Percentiles rank a stretch among this genome's conserved stretches.
phyloP scores from a whole-genome alignment of 2,888 invertebrate genomes.

The Lobophora halterata region DNA sequence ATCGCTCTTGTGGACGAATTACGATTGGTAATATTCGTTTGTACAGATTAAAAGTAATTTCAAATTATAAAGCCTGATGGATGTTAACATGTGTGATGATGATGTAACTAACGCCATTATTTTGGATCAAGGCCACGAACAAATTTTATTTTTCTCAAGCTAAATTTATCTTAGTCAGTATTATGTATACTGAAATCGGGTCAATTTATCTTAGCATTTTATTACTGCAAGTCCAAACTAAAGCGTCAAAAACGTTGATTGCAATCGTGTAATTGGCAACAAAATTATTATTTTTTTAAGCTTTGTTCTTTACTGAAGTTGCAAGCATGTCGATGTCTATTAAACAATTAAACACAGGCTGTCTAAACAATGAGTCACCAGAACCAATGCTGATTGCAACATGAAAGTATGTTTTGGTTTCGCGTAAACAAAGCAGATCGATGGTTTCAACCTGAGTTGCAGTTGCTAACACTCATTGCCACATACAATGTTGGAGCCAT shows the following conservation, averaged over 20 bases:
- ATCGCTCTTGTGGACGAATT: constrained; percentile 10
- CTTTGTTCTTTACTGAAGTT: too few species aligned
- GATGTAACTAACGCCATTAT: constrained; percentile 18
- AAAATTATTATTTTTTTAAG: too few species aligned
- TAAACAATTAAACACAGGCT: constrained; percentile 15
- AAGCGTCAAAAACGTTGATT: too few species aligned
- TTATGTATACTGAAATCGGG: constrained; percentile 9
- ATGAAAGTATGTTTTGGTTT: constrained; percentile 31
- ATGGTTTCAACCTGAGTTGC: constrained; percentile 53
- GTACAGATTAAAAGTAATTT: too few species aligned
- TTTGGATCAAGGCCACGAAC: constrained; percentile 23
- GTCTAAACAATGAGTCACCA: constrained; percentile 26
- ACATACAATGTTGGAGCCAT: constrained; percentile 53
- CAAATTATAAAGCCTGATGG: constrained; percentile 14
- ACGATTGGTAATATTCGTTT: constrained; percentile 1
- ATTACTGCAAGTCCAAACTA: too few species aligned
- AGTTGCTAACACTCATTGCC: constrained; percentile 18
- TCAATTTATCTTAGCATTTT: constrained; percentile 13
- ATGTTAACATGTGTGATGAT: constrained; percentile 15
- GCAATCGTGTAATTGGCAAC: too few species aligned
- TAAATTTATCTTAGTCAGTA: constrained; percentile 10
- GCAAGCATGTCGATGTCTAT: too few species aligned
- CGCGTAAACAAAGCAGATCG: constrained; percentile 29
- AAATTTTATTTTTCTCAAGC: constrained; percentile 16
- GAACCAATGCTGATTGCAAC: constrained; percentile 19